These are phyloP conservation scores for Hirundichthys speculiger DNA, from an alignment of 2,113 vertebrate genomes.

Conservation along the genomic window DNA sequence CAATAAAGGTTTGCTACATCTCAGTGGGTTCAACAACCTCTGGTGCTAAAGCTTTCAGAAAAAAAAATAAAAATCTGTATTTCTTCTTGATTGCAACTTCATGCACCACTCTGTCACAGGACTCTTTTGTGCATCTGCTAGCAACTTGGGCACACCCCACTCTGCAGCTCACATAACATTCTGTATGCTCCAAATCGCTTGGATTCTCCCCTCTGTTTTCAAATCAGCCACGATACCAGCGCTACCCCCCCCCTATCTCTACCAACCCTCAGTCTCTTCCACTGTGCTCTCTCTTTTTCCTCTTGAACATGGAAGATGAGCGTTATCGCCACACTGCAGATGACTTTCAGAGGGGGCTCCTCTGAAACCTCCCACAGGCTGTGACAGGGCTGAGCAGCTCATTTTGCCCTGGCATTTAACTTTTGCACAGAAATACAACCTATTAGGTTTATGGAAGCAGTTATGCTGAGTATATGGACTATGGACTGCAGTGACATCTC, in stretches of 20 bases:
- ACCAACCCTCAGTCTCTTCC: constrained; percentile 44
- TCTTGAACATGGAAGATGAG: constrained; percentile 54
- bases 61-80: constrained; percentile 42
- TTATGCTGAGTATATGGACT: constrained; percentile 18
- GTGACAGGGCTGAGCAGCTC: constrained; percentile 44
- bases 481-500: constrained; percentile 38
- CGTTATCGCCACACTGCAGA: constrained; percentile 76
- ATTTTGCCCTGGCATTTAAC: constrained; percentile 36
- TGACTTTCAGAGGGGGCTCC: constrained; percentile 43
- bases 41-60: constrained; percentile 39
- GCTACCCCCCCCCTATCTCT: constrained; percentile 36
- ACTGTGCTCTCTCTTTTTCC: constrained; percentile 28
- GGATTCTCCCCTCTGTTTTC: constrained; percentile 42
- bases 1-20: background rate
- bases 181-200: constrained; percentile 52
- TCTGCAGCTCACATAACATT: constrained; percentile 55
- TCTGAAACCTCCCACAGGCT: constrained; percentile 56
- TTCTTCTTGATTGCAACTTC: constrained; percentile 9
- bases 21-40: constrained; percentile 1
- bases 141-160: constrained; percentile 48
- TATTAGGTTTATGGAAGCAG: constrained; percentile 56
- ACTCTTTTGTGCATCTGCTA: constrained; percentile 19
- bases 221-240: constrained; percentile 42
- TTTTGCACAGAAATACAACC: constrained; percentile 47
- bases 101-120: constrained; percentile 22